These are phyloP conservation scores for Salvelinus alpinus DNA, from an alignment of 2,113 vertebrate species.

Conservation along the genomic window DNA sequence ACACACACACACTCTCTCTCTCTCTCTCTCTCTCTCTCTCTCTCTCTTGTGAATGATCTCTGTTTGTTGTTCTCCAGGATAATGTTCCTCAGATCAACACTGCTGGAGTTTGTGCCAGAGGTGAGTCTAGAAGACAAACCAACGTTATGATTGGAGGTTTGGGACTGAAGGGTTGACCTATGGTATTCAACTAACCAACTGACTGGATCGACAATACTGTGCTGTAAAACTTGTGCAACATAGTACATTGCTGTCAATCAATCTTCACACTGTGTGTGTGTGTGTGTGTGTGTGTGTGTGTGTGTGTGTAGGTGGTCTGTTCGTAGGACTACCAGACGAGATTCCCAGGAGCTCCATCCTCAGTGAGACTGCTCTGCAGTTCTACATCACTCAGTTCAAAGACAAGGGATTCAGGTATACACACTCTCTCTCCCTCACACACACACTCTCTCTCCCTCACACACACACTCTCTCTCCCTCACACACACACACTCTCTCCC, in stretches of 20 bases:
- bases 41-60: neutral
- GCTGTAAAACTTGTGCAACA: too few species aligned
- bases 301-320: constrained; percentile 66
- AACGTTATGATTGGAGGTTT: neutral
- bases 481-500: too few species aligned
- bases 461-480: too few species aligned
- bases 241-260: too few species aligned
- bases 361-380: constrained; percentile 70
- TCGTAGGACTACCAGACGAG: constrained; percentile 66
- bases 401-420: constrained; percentile 80
- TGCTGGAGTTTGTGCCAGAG: constrained; percentile 62
- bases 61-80: constrained; percentile 24
- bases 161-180: neutral
- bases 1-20: too few species aligned
- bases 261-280: neutral
- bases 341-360: constrained; percentile 69
- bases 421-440: neutral
- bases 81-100: constrained; percentile 25
- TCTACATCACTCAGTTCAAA: constrained; percentile 75
- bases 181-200: neutral
- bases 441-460: too few species aligned
- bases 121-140: constrained; percentile 32
- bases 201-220: too few species aligned
- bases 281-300: constrained; percentile 11
- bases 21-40: too few species aligned